Evolutionary conservation across 35 echinoderm and acorn worm species (phyloP).

Genomic region (Ophiothrix spiculata): DNA sequence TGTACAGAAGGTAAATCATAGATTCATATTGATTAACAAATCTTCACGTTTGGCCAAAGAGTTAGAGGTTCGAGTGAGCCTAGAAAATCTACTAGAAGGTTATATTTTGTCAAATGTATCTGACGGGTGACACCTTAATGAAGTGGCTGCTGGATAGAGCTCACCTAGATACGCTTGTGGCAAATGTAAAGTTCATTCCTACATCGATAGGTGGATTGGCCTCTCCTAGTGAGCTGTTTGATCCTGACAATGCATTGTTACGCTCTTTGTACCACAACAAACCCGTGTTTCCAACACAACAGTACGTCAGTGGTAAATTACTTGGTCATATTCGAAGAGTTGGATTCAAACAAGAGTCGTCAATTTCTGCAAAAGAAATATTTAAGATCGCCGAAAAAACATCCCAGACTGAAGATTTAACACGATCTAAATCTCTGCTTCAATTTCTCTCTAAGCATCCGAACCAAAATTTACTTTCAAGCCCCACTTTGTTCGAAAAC

Average conservation of each 20-base stretch:
- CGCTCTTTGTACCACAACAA: not conserved
- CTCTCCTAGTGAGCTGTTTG: not conserved
- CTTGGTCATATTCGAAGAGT: not conserved
- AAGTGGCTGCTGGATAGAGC: constrained; percentile 10
- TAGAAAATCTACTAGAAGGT: not conserved
- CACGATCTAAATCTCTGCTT: not conserved
- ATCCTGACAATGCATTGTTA: not conserved
- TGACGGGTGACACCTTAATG: constrained; percentile 2
- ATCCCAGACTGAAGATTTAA: not conserved
- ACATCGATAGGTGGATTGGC: no score
- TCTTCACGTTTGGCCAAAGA: not conserved
- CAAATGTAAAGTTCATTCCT: not conserved
- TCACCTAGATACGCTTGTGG: not conserved
- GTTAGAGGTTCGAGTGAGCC: not conserved
- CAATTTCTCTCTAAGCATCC: not conserved
- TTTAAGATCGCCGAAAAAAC: not conserved
- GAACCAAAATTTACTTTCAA: not conserved
- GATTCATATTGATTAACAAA: not conserved
- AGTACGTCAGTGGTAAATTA: not conserved
- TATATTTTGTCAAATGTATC: not conserved
- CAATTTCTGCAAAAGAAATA: not conserved
- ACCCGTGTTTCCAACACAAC: not conserved
- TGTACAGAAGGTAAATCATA: not conserved
- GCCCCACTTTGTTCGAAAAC: not conserved
- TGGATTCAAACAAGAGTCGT: not conserved